Conservation (phyloP, 2,113 vertebrate genomes). For the Argyrosomus japonicus region DNA sequence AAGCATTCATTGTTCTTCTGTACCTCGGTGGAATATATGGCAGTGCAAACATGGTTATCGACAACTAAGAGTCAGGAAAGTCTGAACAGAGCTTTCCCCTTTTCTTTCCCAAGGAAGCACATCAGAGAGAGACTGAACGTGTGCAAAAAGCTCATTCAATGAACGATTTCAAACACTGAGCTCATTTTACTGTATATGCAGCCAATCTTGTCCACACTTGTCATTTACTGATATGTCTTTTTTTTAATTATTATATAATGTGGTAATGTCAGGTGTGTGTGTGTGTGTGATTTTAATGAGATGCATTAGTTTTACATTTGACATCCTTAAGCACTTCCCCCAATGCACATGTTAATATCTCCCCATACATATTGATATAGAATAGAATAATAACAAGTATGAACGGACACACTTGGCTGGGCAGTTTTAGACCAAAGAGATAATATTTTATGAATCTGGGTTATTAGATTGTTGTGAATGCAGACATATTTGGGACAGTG, state of each 20-base stretch:
- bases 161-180: not conserved
- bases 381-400: not conserved
- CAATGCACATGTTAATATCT: not conserved
- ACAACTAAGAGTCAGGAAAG: constrained; percentile 12
- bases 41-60: constrained; percentile 22
- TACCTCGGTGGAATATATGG: constrained; percentile 17
- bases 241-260: too few relatives aligned
- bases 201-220: not conserved
- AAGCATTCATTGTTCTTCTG: constrained; percentile 21
- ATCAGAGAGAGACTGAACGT: constrained; percentile 13
- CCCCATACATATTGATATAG: not conserved
- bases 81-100: constrained; percentile 7
- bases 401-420: not conserved
- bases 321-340: not conserved
- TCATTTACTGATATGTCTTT: not conserved
- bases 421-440: not conserved
- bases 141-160: constrained; percentile 13
- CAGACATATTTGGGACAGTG: constrained; percentile 12
- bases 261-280: not conserved
- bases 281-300: not conserved
- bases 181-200: constrained; percentile 1
- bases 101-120: constrained; percentile 13
- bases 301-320: not conserved
- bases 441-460: constrained; percentile 10
- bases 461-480: constrained; percentile 21